Base-by-base conservation (phyloP, 1,140 invertebrate species). In the Leguminivora glycinivorella region DNA sequence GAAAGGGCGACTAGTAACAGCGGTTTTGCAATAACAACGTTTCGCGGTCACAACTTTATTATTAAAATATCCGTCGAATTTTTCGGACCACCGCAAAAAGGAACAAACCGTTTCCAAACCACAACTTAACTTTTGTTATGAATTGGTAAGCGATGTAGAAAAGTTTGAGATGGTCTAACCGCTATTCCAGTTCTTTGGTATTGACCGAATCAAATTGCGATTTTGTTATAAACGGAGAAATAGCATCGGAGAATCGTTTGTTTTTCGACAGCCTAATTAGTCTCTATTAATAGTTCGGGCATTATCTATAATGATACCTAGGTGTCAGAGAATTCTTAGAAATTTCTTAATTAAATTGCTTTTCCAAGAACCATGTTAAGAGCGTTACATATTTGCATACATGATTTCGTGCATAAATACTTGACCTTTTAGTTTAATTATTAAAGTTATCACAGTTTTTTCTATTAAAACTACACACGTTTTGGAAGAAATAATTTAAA, bases 91-190 rank as follows among this genome's bases (percentile, higher is more conserved):
- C 58, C 58, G 58, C 58, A 63, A 31, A 63, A 63, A 31, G 58
- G 58, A 63, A 17, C 58, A n/a, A 63, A 29, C 58, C 4, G n/a
- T 34, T 63, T 63, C 12, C 58, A 63, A 60, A 63, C 58, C 58
- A 31, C 58, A 31, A 63, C 58, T 31, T 31, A 63, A 63, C 58
- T 63, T 63, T 63, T 63, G 58, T 63, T 63, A 63, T 63, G 58
- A 63, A 31, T 63, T 17, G 58, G 58, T 63, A 63, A 63, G 58
- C 58, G 26, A 63, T 34, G 58, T 34, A 63, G 56, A 60, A 63
- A 63, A 31, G 25, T 63, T 31, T 29, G 58, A 63, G 14, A n/a
- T 31, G 26, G 58, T 17, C 22, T 34, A 25, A 63, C 58, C 58
- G 26, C 58, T 63, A 29, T 63, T 63, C 29, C 29, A n/a, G 58